Conservation (phyloP, 2,113 vertebrate species). For the Baryphthengus martii region DNA sequence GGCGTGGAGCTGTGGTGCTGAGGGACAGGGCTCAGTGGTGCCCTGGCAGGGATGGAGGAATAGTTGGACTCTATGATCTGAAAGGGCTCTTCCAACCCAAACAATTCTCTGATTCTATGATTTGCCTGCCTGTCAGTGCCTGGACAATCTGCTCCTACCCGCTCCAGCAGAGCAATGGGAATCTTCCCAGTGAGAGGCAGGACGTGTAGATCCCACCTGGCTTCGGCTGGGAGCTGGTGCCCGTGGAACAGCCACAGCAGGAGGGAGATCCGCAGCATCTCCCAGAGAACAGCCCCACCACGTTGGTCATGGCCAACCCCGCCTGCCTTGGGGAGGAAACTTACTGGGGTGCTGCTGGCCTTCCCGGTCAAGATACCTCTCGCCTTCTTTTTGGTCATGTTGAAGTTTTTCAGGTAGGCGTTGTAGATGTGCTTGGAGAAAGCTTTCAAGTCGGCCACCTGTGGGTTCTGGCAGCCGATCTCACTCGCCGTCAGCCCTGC, state of each 20-base stretch:
- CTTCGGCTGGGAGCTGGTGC: neutral
- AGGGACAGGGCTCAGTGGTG: neutral
- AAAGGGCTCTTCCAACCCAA: neutral
- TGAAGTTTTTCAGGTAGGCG: conserved; percentile 95
- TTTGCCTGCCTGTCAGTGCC: neutral
- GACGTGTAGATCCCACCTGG: neutral
- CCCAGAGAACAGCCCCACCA: neutral
- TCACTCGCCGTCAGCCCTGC: conserved; percentile 85
- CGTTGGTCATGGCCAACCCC: neutral
- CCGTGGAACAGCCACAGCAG: neutral
- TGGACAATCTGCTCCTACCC: neutral
- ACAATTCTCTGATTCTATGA: neutral
- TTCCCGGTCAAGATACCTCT: conserved; percentile 93
- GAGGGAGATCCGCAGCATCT: neutral
- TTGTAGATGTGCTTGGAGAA: conserved; percentile 94
- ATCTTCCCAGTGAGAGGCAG: neutral
- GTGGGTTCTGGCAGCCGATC: conserved; percentile 76
- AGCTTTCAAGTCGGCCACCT: conserved; percentile 88
- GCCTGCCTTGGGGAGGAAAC: conserved; percentile 9
- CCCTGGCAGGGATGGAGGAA: neutral
- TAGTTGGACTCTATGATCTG: neutral
- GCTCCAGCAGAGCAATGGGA: neutral
- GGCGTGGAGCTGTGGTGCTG: neutral
- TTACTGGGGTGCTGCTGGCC: conserved; percentile 89
- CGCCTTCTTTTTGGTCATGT: conserved; percentile 98